These are phyloP conservation scores for Bellardia bayeri DNA, from an alignment of 2,888 invertebrate genomes.

Conservation along the genomic window DNA sequence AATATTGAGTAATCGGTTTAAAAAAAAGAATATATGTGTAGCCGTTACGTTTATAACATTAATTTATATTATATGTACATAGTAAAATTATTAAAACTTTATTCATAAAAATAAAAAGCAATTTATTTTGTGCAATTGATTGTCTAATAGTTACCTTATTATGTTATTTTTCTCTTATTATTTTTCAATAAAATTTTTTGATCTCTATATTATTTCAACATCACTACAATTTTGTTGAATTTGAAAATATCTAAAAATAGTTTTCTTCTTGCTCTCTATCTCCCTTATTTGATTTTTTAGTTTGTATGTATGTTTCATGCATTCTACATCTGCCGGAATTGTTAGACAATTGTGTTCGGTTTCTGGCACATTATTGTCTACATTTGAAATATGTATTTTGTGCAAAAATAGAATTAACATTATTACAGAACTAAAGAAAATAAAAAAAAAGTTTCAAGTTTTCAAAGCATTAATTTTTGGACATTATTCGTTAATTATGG, in stretches of 20 bases:
- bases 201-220: slow-evolving; percentile 29
- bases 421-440: background rate
- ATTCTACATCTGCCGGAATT: slow-evolving; percentile 36
- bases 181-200: background rate
- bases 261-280: background rate
- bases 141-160: no score
- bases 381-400: slow-evolving; percentile 18
- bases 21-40: background rate
- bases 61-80: no score
- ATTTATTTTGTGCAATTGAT: no score
- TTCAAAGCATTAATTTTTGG: background rate
- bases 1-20: slow-evolving; percentile 46
- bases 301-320: slow-evolving; percentile 11
- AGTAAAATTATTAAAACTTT: no score
- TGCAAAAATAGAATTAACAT: slow-evolving; percentile 55
- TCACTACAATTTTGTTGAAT: slow-evolving; percentile 33
- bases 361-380: slow-evolving; percentile 26
- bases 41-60: no score
- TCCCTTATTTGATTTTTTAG: background rate
- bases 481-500: background rate
- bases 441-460: slow-evolving; percentile 23
- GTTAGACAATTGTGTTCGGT: slow-evolving; percentile 22
- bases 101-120: no score
- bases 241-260: slow-evolving; percentile 56
- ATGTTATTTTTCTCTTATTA: no score